phyloP scores from a whole-genome alignment of 2,113 vertebrate species.

The Redunca redunca region DNA sequence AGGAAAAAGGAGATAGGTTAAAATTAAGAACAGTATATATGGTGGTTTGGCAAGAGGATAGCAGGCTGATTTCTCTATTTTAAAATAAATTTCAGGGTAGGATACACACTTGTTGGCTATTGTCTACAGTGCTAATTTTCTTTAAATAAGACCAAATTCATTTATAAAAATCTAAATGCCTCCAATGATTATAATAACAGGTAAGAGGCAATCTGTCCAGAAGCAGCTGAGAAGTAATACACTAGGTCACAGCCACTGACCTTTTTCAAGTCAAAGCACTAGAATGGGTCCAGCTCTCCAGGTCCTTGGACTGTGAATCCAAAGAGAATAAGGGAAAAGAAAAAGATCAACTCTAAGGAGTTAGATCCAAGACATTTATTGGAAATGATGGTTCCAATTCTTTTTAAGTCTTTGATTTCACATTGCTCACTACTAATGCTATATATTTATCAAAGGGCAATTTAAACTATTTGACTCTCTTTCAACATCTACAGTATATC shows the following conservation, averaged over 20 bases:
- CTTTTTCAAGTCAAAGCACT: not conserved
- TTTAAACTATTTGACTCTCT: not conserved
- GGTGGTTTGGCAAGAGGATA: not conserved
- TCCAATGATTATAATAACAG: not conserved
- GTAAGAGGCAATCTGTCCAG: not conserved
- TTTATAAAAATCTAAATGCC: not conserved
- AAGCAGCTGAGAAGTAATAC: not conserved
- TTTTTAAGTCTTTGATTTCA: constrained; percentile 2
- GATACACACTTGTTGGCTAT: not conserved
- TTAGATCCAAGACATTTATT: not conserved
- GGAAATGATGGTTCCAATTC: not conserved
- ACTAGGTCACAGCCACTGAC: not conserved
- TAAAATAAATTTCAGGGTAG: not conserved
- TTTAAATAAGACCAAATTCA: constrained; percentile 15
- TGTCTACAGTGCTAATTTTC: not conserved
- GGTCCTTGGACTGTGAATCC: not conserved
- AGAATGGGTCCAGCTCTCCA: not conserved
- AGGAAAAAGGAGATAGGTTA: not conserved
- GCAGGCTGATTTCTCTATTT: not conserved
- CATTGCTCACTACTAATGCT: not conserved
- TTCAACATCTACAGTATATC: not conserved
- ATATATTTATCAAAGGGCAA: not conserved
- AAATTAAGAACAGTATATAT: not conserved
- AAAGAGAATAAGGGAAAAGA: not conserved
- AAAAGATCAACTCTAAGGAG: not conserved